Conservation (phyloP, 2,113 vertebrate species). For the Solea senegalensis region DNA sequence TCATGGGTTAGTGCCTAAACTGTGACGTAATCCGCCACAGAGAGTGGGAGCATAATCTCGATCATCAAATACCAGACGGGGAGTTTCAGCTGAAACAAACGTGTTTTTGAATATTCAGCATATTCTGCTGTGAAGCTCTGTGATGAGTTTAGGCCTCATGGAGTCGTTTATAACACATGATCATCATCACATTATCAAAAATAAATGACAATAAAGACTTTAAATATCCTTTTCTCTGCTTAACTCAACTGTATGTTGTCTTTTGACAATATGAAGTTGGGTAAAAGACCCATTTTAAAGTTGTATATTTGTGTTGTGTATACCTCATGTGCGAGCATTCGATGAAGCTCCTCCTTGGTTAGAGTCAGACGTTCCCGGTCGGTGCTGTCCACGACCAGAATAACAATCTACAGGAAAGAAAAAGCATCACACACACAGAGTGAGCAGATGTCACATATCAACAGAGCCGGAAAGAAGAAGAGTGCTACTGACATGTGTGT, state of each 20-base stretch:
- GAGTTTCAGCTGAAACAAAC: constrained; percentile 7
- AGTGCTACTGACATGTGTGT: neutral
- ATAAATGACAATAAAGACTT: too few species aligned
- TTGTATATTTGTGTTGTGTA: neutral
- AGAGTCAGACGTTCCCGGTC: constrained; percentile 84
- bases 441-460: neutral
- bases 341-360: constrained; percentile 83
- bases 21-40: neutral
- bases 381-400: constrained; percentile 89
- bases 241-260: too few species aligned
- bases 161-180: too few species aligned
- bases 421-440: neutral
- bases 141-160: too few species aligned
- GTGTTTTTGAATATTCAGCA: neutral
- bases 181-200: too few species aligned
- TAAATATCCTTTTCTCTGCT: too few species aligned
- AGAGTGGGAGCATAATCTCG: neutral
- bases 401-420: constrained; percentile 80
- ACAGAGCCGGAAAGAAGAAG: neutral
- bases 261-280: too few species aligned
- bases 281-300: too few species aligned
- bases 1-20: constrained; percentile 16
- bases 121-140: too few species aligned
- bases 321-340: constrained; percentile 89
- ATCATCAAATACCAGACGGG: neutral